These are phyloP conservation scores for Pseudomyrmex gracilis DNA, from an alignment of 1,140 invertebrate species.

Conservation along the genomic window DNA sequence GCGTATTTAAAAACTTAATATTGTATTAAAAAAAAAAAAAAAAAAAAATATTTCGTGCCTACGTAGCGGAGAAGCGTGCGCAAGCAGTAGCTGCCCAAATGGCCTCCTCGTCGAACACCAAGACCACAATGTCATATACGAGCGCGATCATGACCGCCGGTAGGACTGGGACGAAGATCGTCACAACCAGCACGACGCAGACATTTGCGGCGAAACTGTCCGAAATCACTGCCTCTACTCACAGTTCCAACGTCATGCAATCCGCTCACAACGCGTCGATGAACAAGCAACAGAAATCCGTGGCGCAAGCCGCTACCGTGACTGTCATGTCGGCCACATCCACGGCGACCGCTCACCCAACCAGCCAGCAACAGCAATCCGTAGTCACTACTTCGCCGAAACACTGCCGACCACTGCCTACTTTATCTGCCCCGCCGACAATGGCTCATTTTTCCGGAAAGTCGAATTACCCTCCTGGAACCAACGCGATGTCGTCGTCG, in stretches of 20 bases:
- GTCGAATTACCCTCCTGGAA: slow-evolving; percentile 75
- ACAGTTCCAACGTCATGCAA: slow-evolving; percentile 76
- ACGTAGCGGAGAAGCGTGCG: slow-evolving; percentile 83
- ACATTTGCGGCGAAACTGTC: slow-evolving; percentile 89
- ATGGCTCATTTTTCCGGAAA: slow-evolving; percentile 82
- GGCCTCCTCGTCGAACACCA: slow-evolving; percentile 85
- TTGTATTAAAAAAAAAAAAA: neutral
- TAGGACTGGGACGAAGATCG: slow-evolving; percentile 84
- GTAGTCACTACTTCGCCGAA: slow-evolving; percentile 84
- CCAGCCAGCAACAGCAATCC: slow-evolving; percentile 74
- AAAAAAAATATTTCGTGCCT: too few relatives aligned
- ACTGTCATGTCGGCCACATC: slow-evolving; percentile 73
- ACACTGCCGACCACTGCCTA: slow-evolving; percentile 85
- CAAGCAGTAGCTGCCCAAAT: slow-evolving; percentile 82
- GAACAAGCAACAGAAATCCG: slow-evolving; percentile 72
- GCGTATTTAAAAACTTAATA: neutral
- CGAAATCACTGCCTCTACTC: slow-evolving; percentile 83
- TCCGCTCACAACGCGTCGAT: slow-evolving; percentile 72
- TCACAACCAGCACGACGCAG: slow-evolving; percentile 85
- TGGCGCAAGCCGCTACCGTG: slow-evolving; percentile 67
- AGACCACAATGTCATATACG: slow-evolving; percentile 88
- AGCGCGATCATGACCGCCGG: slow-evolving; percentile 87
- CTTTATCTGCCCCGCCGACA: slow-evolving; percentile 83
- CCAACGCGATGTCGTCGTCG: slow-evolving; percentile 63
- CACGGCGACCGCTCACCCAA: slow-evolving; percentile 74